Percentiles rank a stretch among this genome's conserved stretches.
phyloP scores from a whole-genome alignment of 2,797 vertebrate species.

The Spinibarbus caldwelli region DNA sequence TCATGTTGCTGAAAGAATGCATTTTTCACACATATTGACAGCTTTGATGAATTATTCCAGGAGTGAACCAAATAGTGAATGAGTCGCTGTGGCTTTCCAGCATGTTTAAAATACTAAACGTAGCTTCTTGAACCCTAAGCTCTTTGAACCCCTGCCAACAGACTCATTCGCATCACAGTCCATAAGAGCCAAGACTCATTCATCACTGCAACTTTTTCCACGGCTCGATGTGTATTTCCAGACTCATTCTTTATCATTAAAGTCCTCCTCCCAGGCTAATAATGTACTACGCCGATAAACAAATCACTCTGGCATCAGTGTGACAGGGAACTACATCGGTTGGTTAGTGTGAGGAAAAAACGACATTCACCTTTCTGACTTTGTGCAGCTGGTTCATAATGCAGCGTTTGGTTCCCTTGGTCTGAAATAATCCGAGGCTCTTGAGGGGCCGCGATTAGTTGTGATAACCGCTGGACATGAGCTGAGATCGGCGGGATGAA shows the following conservation, averaged over 20 bases:
- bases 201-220: constrained; percentile 20
- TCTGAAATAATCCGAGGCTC: background rate
- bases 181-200: background rate
- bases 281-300: constrained; percentile 5
- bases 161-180: background rate
- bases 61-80: background rate
- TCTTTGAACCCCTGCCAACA: background rate
- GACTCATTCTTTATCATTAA: constrained; percentile 32
- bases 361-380: constrained; percentile 27
- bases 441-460: background rate
- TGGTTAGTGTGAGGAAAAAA: constrained; percentile 12
- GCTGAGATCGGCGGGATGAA: background rate
- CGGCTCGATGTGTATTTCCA: background rate
- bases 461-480: background rate
- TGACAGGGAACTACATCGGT: background rate
- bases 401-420: constrained; percentile 13
- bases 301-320: constrained; percentile 24
- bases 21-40: background rate
- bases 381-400: constrained; percentile 16
- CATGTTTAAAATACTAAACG: background rate
- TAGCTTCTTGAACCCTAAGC: background rate
- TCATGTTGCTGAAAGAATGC: background rate
- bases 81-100: background rate
- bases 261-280: background rate
- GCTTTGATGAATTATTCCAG: background rate